These are phyloP conservation scores for Drosophila jambulina DNA, from an alignment of 1,140 invertebrate genomes.

Conservation along the genomic window DNA sequence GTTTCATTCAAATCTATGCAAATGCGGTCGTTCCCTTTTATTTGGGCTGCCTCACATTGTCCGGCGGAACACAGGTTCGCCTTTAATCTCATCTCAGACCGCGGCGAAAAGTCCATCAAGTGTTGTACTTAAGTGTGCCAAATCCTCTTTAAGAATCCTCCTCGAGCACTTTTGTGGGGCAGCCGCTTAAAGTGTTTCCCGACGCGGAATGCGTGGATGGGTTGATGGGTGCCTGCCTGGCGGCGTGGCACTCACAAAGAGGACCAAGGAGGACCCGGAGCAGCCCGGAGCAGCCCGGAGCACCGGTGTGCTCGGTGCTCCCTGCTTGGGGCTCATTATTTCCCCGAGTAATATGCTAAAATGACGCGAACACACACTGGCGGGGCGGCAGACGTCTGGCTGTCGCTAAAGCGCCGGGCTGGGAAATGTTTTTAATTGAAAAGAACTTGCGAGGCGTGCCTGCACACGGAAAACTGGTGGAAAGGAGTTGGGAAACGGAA, in stretches of 20 bases:
- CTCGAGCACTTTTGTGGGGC: constrained; percentile 18
- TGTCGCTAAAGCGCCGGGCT: constrained; percentile 46
- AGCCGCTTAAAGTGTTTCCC: constrained; percentile 35
- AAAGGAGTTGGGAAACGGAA: not conserved
- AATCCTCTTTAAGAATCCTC: constrained; percentile 42
- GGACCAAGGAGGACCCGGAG: constrained; percentile 13
- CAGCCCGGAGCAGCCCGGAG: not conserved
- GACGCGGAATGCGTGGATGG: constrained; percentile 21
- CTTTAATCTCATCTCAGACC: constrained; percentile 8
- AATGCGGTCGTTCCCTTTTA: not conserved
- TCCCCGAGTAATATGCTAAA: constrained; percentile 63
- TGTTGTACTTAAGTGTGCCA: constrained; percentile 19
- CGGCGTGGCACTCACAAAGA: constrained; percentile 16
- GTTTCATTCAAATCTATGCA: constrained; percentile 11
- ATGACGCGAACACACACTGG: constrained; percentile 49
- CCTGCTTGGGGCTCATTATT: constrained; percentile 56
- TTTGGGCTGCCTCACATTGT: not conserved
- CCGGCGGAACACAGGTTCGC: not conserved
- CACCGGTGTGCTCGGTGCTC: constrained; percentile 15
- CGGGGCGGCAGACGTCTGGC: constrained; percentile 40
- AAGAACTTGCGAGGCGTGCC: constrained; percentile 61
- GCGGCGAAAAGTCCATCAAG: constrained; percentile 35
- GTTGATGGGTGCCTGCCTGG: constrained; percentile 15
- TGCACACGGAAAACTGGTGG: constrained; percentile 20
- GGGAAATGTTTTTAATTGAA: constrained; percentile 65